Evolutionary conservation across 2,888 invertebrate species (phyloP).

Genomic region (Mystacides longicornis): DNA sequence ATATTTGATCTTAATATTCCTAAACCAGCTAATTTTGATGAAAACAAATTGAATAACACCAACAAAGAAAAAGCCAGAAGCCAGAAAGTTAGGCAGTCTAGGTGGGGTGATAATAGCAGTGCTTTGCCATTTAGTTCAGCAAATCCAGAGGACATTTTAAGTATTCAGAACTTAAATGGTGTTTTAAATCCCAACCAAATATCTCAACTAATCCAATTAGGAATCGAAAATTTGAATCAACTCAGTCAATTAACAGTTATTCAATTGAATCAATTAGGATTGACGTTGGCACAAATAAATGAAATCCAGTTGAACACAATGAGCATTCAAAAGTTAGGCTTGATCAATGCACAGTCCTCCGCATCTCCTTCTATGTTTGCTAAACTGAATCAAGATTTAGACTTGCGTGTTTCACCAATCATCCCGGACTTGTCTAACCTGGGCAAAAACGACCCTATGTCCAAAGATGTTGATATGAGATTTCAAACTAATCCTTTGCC

Average conservation of each 20-base stretch:
- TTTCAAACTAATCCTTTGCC: conserved; percentile 34
- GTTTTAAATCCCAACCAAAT: conserved; percentile 52
- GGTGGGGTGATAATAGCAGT: conserved; percentile 42
- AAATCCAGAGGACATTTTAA: conserved; percentile 40
- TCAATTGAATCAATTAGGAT: conserved; percentile 53
- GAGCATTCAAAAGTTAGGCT: conserved; percentile 50
- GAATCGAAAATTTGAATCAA: conserved; percentile 55
- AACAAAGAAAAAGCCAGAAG: conserved; percentile 37
- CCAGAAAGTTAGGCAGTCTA: conserved; percentile 44
- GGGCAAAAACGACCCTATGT: conserved; percentile 36
- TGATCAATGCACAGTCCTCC: conserved; percentile 38
- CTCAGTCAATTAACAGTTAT: conserved; percentile 53
- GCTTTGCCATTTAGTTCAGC: conserved; percentile 19
- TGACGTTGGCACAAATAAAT: conserved; percentile 52
- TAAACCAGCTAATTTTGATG: conserved; percentile 36
- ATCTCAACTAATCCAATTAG: conserved; percentile 51
- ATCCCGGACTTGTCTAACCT: conserved; percentile 32
- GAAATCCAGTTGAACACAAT: conserved; percentile 56
- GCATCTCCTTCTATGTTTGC: conserved; percentile 25
- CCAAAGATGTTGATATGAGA: conserved; percentile 47
- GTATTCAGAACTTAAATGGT: conserved; percentile 51
- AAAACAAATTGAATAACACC: conserved; percentile 28
- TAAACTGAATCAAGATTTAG: conserved; percentile 39
- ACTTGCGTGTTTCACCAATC: conserved; percentile 39
- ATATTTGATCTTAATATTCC: conserved; percentile 45